Conservation (phyloP, 2,113 vertebrate genomes). For the Illadopsis cleaveri region DNA sequence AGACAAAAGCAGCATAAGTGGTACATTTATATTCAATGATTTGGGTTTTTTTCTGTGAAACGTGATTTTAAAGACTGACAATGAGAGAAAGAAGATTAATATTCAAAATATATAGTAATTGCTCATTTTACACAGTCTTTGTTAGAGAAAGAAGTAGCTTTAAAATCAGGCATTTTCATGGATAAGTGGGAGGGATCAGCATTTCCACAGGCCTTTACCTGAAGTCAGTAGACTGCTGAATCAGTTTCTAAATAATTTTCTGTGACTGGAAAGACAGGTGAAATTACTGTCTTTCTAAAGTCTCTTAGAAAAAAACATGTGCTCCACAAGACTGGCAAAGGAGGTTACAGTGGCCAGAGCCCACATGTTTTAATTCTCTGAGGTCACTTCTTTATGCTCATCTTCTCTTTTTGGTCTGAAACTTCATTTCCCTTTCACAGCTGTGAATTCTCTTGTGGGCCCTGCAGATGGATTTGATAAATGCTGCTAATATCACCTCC, state of each 20-base stretch:
- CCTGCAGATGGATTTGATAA: constrained; percentile 85
- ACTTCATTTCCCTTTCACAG: constrained; percentile 86
- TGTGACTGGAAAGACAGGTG: neutral
- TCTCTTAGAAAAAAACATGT: neutral
- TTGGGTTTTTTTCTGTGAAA: neutral
- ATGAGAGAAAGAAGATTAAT: neutral
- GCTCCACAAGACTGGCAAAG: neutral
- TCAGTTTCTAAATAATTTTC: neutral
- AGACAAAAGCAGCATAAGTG: neutral
- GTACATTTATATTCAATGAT: neutral
- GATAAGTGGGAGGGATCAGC: neutral
- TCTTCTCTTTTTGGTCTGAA: constrained; percentile 43
- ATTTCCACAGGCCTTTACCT: neutral
- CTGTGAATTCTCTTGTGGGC: constrained; percentile 84
- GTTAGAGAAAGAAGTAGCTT: neutral
- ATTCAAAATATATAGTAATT: neutral
- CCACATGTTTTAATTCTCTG: constrained; percentile 38
- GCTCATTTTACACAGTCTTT: neutral
- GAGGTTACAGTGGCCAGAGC: neutral
- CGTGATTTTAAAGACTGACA: neutral
- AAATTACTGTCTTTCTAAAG: neutral
- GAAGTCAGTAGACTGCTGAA: neutral
- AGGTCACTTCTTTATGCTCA: constrained; percentile 31
- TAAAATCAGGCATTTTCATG: neutral
- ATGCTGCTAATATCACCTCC: constrained; percentile 89